Evolutionary conservation across 2,113 vertebrate species (phyloP).

Genomic region (Calidris pygmaea): DNA sequence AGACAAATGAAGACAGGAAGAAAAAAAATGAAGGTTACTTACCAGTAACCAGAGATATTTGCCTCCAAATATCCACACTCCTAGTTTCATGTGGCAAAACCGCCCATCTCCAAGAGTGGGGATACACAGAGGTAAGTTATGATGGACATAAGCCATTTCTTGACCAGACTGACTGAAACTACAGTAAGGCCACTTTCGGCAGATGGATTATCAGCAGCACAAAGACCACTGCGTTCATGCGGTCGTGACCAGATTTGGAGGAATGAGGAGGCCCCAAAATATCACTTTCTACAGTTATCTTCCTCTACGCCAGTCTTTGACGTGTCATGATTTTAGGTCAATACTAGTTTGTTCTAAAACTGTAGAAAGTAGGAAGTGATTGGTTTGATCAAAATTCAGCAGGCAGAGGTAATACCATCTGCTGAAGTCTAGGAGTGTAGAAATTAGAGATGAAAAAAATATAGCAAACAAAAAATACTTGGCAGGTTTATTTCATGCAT

Average conservation of each 20-base stretch:
- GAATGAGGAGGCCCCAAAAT: constrained; percentile 11
- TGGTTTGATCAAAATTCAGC: constrained; percentile 1
- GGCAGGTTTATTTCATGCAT: constrained; percentile 62
- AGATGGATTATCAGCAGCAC: constrained; percentile 24
- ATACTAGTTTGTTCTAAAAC: background rate
- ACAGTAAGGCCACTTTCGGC: constrained; percentile 2
- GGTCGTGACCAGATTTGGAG: constrained; percentile 1
- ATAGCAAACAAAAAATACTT: constrained; percentile 56
- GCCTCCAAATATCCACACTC: constrained; percentile 59
- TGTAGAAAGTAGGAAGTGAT: constrained; percentile 17
- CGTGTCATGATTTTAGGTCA: constrained; percentile 1
- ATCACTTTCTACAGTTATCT: constrained; percentile 27
- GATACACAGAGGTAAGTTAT: constrained; percentile 41
- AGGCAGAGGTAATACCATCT: constrained; percentile 47
- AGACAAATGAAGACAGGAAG: constrained; percentile 69
- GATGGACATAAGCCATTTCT: constrained; percentile 46
- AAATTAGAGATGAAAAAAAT: constrained; percentile 64
- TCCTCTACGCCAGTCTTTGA: constrained; percentile 20
- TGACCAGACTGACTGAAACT: constrained; percentile 39
- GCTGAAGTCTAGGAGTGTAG: constrained; percentile 66
- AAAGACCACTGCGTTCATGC: constrained; percentile 15
- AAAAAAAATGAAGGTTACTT: constrained; percentile 56
- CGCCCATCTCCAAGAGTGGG: constrained; percentile 51
- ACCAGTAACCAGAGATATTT: constrained; percentile 59
- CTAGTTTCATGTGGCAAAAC: constrained; percentile 48